Base-by-base conservation (phyloP, 2,113 vertebrate genomes). In the Meleagris gallopavo region DNA sequence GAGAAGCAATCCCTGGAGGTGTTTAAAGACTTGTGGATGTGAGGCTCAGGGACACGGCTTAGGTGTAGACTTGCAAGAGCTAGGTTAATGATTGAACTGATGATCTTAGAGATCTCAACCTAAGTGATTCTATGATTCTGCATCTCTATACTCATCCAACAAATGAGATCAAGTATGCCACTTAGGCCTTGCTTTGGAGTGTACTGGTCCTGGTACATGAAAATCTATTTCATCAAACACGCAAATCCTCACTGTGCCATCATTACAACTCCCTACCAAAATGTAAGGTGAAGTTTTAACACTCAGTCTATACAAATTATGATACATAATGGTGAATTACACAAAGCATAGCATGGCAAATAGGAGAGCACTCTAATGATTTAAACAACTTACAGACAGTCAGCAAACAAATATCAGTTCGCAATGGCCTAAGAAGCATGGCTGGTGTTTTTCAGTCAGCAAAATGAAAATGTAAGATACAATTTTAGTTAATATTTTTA, bases 151-250 rank as follows among this genome's bases (percentile, higher is more conserved):
- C 4, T 54, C 1, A 1, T n/a, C 36, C 84, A 83, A 94, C 69
- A 41, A 54, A 45, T 54, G 52, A n/a, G 24, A 78, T 83, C 91
- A 94, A 87, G 34, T n/a, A 67, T 77, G 55, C 17, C 46, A 27
- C 60, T 86, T 34, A 8, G 36, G 86, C 73, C 52, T 94, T 81
- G 64, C 86, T 67, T 72, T 80, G 62, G 43, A 91, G n/a, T 50
- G 36, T 58, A 70, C 22, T 18, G 1, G 4, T 91, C 83, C 93
- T 52, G 74, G n/a, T 71, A 70, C 52, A 83, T 25, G 13, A 88
- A 60, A 87, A 83, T 69, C 50, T 91, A 91, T 83, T 85, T 90
- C 40, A 29, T 83, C 69, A 92, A 38, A 79, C 64, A 80, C 60
- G 79, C 62, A 90, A 65, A 88, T 77, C 57, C 43, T 80, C 60